Conservation (phyloP, 2,113 vertebrate species). For the Hemiprocne comata region DNA sequence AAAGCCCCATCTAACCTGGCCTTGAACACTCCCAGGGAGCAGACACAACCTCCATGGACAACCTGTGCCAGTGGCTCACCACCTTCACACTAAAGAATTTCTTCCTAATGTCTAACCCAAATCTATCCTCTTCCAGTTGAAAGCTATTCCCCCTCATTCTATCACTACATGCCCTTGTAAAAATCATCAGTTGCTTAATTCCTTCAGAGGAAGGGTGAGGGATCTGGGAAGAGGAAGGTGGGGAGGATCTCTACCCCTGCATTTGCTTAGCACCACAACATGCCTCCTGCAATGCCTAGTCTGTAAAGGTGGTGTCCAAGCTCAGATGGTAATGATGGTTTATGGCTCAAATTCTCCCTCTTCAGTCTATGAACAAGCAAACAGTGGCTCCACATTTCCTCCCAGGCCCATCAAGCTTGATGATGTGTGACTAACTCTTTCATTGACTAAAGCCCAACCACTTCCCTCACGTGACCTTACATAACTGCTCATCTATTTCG, state of each 20-base stretch:
- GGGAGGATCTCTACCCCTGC: background rate
- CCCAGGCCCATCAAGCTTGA: background rate
- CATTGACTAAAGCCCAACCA: conserved; percentile 8
- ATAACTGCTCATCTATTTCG: conserved; percentile 37
- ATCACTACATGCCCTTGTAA: too few species aligned
- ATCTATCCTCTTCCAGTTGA: too few species aligned
- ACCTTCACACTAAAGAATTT: too few species aligned
- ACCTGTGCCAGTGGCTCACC: too few species aligned
- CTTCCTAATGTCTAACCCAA: too few species aligned
- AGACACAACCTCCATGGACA: too few species aligned
- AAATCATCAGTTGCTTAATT: background rate
- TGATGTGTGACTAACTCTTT: conserved; percentile 43
- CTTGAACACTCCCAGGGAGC: too few species aligned
- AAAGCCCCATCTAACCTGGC: too few species aligned
- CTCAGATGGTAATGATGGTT: background rate
- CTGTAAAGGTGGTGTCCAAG: background rate
- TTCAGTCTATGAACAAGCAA: conserved; percentile 18
- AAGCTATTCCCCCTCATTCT: too few species aligned
- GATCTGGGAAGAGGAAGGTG: background rate
- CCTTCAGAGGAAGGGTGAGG: background rate
- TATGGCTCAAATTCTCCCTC: background rate
- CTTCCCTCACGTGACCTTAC: conserved; percentile 13
- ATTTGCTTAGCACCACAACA: background rate
- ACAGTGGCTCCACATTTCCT: background rate
- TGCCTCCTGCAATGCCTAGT: background rate